These are phyloP conservation scores for Neoaliturus tenellus DNA, from an alignment of 2,888 invertebrate species.

Conservation along the genomic window DNA sequence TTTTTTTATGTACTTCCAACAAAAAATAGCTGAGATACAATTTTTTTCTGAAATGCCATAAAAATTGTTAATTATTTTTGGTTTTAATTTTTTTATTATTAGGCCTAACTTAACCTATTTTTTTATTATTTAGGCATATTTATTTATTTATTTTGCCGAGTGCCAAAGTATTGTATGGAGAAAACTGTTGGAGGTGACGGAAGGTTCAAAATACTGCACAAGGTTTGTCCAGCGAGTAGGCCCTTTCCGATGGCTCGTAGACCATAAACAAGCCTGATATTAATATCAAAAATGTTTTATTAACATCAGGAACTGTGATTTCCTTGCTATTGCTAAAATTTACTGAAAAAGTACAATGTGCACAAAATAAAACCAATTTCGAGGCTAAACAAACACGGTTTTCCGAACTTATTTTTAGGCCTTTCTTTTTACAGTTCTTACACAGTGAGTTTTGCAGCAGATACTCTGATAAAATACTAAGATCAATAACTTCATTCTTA, in stretches of 20 bases:
- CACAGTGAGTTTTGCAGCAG: slow-evolving; percentile 22
- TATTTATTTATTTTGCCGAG: no score
- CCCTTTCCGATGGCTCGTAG: slow-evolving; percentile 47
- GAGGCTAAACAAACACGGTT: slow-evolving; percentile 22
- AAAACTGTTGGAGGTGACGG: slow-evolving; percentile 41
- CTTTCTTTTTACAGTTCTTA: slow-evolving; percentile 47
- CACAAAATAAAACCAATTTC: slow-evolving; percentile 38
- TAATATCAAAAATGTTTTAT: slow-evolving; percentile 49
- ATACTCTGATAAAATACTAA: slow-evolving; percentile 20
- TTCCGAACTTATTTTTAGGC: slow-evolving; percentile 35
- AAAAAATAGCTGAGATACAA: no score
- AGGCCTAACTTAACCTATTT: no score
- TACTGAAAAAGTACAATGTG: slow-evolving; percentile 24
- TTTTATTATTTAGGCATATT: no score
- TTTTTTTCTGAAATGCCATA: no score
- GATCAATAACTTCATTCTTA: slow-evolving; percentile 42
- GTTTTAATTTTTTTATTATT: no score
- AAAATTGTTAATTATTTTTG: no score
- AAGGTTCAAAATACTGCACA: slow-evolving; percentile 41
- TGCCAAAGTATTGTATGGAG: slow-evolving; percentile 7
- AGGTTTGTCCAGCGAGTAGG: slow-evolving; percentile 25
- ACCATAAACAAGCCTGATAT: slow-evolving; percentile 47
- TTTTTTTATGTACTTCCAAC: no score
- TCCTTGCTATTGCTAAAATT: slow-evolving; percentile 38
- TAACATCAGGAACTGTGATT: slow-evolving; percentile 26